These are phyloP conservation scores for Orussus abietinus DNA, from an alignment of 1,140 invertebrate genomes.

Conservation along the genomic window DNA sequence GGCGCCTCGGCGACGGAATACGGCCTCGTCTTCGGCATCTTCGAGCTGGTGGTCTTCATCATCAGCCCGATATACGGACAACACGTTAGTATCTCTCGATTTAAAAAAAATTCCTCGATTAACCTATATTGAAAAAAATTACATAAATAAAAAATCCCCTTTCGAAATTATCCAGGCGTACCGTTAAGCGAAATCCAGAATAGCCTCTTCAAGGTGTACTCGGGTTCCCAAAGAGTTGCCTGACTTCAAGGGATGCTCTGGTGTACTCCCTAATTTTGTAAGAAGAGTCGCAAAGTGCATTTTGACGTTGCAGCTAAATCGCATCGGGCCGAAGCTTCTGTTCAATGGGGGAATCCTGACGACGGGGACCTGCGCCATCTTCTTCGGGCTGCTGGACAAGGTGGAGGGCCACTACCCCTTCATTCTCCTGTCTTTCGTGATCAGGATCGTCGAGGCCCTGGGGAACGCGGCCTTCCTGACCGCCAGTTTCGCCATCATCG, in stretches of 20 bases:
- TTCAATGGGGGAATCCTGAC: constrained; percentile 86
- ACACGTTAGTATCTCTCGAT: constrained; percentile 58
- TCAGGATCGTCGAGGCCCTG: constrained; percentile 86
- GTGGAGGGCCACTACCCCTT: constrained; percentile 78
- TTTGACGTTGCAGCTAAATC: constrained; percentile 60
- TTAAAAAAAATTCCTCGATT: constrained; percentile 4
- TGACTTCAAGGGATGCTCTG: no score
- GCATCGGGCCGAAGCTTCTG: constrained; percentile 78
- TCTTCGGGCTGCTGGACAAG: constrained; percentile 81
- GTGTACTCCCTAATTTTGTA: not conserved
- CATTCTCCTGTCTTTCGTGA: constrained; percentile 79
- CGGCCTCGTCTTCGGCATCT: constrained; percentile 88
- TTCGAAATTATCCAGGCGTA: no score
- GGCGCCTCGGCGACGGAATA: constrained; percentile 82
- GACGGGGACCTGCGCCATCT: constrained; percentile 75
- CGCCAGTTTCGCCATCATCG: constrained; percentile 88
- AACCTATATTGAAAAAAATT: not conserved
- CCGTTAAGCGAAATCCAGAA: no score
- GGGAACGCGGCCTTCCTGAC: constrained; percentile 91
- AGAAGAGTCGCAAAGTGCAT: not conserved
- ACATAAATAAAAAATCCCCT: constrained; percentile 4
- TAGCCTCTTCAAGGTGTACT: no score
- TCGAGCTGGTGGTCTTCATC: constrained; percentile 88
- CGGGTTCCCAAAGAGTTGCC: no score
- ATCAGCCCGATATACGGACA: constrained; percentile 86